Percentiles rank a stretch among this genome's conserved stretches.
These are phyloP conservation scores for Anastrepha obliqua DNA, from an alignment of 1,140 invertebrate species.

Conservation along the genomic window DNA sequence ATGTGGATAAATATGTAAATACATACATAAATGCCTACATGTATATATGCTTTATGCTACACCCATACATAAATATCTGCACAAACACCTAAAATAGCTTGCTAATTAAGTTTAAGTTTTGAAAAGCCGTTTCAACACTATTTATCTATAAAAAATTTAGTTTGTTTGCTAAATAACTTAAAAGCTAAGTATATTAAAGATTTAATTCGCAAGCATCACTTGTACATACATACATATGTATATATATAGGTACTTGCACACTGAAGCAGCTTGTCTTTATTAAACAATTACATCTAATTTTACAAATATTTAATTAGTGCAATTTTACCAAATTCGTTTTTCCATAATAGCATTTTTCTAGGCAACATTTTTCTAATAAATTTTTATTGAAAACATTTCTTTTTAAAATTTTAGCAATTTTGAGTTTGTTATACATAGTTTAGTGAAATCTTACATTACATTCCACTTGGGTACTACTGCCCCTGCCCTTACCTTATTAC, in stretches of 20 bases:
- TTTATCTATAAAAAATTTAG: neutral
- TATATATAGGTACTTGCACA: no score
- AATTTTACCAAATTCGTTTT: neutral
- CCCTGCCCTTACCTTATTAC: no score
- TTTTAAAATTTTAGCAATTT: no score
- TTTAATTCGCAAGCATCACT: neutral
- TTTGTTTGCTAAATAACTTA: neutral
- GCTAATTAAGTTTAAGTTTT: neutral
- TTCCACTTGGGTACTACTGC: no score
- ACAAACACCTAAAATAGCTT: neutral
- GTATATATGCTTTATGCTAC: neutral
- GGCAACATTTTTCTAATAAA: slow-evolving; percentile 41
- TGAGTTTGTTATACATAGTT: no score
- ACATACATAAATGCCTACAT: neutral
- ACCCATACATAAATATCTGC: neutral
- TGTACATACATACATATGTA: neutral
- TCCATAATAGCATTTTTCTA: slow-evolving; percentile 33
- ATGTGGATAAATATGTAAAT: neutral
- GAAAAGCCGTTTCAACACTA: neutral
- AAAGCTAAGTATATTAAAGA: neutral
- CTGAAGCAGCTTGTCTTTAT: neutral
- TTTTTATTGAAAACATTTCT: neutral
- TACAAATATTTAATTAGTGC: neutral
- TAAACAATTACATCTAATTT: neutral
- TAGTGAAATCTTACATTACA: no score